A percentile compares a stretch with the other conserved stretches of the same genome.
Evolutionary conservation across 2,888 invertebrate genomes (phyloP).

Genomic region (Ectropis crepuscularia): DNA sequence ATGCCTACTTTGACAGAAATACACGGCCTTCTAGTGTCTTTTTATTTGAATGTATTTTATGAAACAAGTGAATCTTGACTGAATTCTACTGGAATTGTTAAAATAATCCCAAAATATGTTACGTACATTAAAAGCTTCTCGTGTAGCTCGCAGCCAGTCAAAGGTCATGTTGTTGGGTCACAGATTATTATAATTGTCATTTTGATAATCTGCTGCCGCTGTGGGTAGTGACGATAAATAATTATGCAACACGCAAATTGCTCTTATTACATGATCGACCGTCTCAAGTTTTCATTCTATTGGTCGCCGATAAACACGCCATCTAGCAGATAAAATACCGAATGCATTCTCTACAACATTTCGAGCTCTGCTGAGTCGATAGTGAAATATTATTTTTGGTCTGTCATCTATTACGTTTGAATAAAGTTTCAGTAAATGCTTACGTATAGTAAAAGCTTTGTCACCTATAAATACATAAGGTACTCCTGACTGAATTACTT

Average conservation of each 20-base stretch:
- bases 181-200: slow-evolving; percentile 26
- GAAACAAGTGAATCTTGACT: slow-evolving; percentile 22
- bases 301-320: slow-evolving; percentile 21
- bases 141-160: slow-evolving; percentile 27
- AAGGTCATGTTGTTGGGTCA: slow-evolving; percentile 27
- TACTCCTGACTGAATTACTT: slow-evolving; percentile 23
- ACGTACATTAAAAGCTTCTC: slow-evolving; percentile 29
- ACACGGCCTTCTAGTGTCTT: no score
- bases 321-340: slow-evolving; percentile 20
- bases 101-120: slow-evolving; percentile 28
- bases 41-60: slow-evolving; percentile 27
- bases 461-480: slow-evolving; percentile 23
- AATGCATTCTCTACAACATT: no score
- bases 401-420: no score
- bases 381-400: slow-evolving; percentile 24
- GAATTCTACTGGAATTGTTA: slow-evolving; percentile 25
- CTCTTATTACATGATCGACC: slow-evolving; percentile 22
- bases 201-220: slow-evolving; percentile 19
- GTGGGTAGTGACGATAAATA: slow-evolving; percentile 16
- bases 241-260: no score
- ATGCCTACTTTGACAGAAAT: no score
- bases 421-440: slow-evolving; percentile 23
- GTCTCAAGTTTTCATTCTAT: slow-evolving; percentile 22
- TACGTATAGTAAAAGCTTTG: slow-evolving; percentile 20
- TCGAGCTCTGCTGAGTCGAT: slow-evolving; percentile 25